phyloP scores from a whole-genome alignment of 2,113 vertebrate species.

The Podilymbus podiceps region DNA sequence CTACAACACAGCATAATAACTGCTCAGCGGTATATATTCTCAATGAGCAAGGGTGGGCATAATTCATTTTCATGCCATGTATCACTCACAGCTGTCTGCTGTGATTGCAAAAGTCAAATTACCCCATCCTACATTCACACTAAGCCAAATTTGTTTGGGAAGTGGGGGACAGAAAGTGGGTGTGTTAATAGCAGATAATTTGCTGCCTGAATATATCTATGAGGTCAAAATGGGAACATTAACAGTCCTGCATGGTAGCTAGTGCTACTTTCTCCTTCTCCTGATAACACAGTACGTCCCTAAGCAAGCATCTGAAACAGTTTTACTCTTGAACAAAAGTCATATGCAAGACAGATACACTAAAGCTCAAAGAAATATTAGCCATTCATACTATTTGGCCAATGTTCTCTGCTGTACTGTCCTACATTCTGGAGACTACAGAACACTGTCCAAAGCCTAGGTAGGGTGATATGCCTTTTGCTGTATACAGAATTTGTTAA shows the following conservation, averaged over 20 bases:
- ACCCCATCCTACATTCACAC: constrained; percentile 26
- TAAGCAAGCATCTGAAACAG: neutral
- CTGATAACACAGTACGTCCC: neutral
- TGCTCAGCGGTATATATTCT: neutral
- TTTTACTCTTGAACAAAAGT: neutral
- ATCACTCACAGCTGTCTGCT: constrained; percentile 50
- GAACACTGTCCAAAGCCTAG: neutral
- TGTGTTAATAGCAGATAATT: constrained; percentile 52
- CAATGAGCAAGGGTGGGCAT: neutral
- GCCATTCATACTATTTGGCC: neutral
- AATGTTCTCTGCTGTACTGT: neutral
- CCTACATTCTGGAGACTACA: neutral
- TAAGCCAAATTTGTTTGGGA: constrained; percentile 53
- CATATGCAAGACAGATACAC: neutral
- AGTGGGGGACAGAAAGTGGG: neutral
- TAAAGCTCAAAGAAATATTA: neutral
- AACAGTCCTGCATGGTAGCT: neutral
- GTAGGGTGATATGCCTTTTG: neutral
- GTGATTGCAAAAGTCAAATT: constrained; percentile 51
- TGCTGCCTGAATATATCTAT: constrained; percentile 18
- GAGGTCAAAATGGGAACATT: constrained; percentile 29
- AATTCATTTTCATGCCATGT: constrained; percentile 48
- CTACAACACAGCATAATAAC: neutral
- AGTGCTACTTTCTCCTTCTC: neutral
- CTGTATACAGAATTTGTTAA: neutral